Evolutionary conservation across 2,113 vertebrate genomes (phyloP).

Genomic region (Malurus alboscapulatus): DNA sequence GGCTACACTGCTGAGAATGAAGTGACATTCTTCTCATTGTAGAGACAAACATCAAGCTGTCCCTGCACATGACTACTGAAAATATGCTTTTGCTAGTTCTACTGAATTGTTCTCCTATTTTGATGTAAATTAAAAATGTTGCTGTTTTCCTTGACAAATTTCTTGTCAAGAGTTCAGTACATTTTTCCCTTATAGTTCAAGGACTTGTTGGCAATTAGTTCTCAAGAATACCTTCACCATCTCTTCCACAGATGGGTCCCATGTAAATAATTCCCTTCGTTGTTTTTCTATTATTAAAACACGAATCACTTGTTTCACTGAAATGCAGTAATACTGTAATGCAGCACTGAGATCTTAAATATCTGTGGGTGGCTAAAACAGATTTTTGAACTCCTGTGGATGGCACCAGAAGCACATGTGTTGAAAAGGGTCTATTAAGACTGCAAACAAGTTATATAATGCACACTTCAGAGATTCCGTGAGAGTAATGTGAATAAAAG

Average conservation of each 20-base stretch:
- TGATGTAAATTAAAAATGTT: not conserved
- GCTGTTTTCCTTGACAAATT: not conserved
- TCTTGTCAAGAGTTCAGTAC: not conserved
- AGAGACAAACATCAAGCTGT: not conserved
- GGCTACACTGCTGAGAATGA: not conserved
- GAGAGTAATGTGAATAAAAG: not conserved
- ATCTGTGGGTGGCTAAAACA: not conserved
- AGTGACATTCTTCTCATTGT: not conserved
- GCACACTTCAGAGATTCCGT: not conserved
- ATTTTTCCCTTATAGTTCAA: not conserved
- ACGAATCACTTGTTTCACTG: not conserved
- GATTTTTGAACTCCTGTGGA: conserved; percentile 29
- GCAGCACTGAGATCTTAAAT: not conserved
- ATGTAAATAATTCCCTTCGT: not conserved
- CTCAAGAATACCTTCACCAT: not conserved
- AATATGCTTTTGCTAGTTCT: not conserved
- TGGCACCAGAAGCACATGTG: conserved; percentile 16
- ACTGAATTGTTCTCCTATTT: not conserved
- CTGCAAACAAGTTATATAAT: not conserved
- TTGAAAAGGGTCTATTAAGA: not conserved
- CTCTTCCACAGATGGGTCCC: not conserved
- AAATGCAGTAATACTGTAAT: not conserved
- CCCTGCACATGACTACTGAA: not conserved
- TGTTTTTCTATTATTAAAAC: not conserved
- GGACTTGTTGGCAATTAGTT: not conserved